These are phyloP conservation scores for Leontocebus nigricollis DNA, from an alignment of 2,797 vertebrate species.

Conservation along the genomic window DNA sequence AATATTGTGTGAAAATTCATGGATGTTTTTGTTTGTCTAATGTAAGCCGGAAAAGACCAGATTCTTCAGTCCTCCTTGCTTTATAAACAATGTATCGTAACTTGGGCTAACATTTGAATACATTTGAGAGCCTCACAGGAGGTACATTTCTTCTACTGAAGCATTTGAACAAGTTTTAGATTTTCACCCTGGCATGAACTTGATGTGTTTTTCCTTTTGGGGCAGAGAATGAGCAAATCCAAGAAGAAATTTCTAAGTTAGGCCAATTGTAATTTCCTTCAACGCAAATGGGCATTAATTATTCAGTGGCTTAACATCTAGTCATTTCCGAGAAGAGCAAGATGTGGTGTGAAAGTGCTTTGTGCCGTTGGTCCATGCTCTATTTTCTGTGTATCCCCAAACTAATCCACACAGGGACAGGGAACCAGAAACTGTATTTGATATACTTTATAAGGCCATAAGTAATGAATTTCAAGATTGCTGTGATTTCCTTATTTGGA, in stretches of 20 bases:
- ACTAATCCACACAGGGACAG: background rate
- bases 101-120: background rate
- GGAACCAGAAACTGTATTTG: background rate
- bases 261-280: background rate
- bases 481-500: slow-evolving; percentile 29
- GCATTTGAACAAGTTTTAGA: background rate
- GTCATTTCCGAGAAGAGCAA: background rate
- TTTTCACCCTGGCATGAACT: background rate
- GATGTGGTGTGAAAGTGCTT: background rate
- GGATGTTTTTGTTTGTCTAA: background rate
- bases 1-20: background rate
- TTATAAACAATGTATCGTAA: background rate
- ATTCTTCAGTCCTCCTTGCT: background rate
- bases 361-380: background rate
- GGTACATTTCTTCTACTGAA: background rate
- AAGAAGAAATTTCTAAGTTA: background rate
- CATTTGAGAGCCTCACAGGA: background rate
- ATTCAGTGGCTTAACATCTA: background rate
- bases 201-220: background rate
- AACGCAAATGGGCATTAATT: background rate
- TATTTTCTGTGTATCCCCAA: background rate
- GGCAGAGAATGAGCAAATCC: background rate
- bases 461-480: background rate
- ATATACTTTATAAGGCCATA: background rate
- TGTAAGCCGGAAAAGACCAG: background rate